phyloP scores from a whole-genome alignment of 1,140 invertebrate species.

The Drosophila santomea region DNA sequence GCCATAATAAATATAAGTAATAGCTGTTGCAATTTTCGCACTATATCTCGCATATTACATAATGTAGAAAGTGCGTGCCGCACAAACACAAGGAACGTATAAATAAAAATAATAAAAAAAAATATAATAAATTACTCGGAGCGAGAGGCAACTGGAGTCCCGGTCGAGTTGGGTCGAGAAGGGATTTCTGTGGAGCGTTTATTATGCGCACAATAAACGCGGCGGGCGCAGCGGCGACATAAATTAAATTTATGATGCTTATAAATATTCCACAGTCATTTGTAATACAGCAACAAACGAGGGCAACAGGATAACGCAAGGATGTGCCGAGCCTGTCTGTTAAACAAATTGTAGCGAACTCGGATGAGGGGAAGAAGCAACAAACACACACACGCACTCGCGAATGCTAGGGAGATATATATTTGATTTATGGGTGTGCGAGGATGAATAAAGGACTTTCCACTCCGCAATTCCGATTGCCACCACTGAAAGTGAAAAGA shows the following conservation, averaged over 20 bases:
- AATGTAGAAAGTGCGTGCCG: constrained; percentile 50
- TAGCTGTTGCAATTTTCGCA: constrained; percentile 61
- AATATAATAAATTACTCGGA: constrained; percentile 47
- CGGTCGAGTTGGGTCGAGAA: constrained; percentile 47
- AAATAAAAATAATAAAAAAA: constrained; percentile 12
- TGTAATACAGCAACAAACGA: constrained; percentile 71
- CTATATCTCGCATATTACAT: constrained; percentile 53
- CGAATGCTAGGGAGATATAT: constrained; percentile 43
- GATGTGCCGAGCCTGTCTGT: constrained; percentile 69
- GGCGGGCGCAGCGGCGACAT: constrained; percentile 46
- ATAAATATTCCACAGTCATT: constrained; percentile 77
- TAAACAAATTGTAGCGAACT: constrained; percentile 67
- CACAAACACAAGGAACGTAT: constrained; percentile 51
- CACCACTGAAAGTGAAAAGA: constrained; percentile 52
- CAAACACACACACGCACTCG: constrained; percentile 13
- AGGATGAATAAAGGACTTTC: constrained; percentile 49
- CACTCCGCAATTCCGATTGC: constrained; percentile 35
- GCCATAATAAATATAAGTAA: constrained; percentile 57
- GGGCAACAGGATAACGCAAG: constrained; percentile 73
- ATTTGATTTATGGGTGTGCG: constrained; percentile 65
- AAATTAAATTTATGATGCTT: constrained; percentile 82
- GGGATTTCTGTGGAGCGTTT: constrained; percentile 81
- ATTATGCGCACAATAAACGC: constrained; percentile 83
- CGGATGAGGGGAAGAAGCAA: constrained; percentile 33
- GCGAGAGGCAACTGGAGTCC: constrained; percentile 6